Evolutionary conservation across 2,113 vertebrate genomes (phyloP).

Genomic region (Vombatus ursinus): DNA sequence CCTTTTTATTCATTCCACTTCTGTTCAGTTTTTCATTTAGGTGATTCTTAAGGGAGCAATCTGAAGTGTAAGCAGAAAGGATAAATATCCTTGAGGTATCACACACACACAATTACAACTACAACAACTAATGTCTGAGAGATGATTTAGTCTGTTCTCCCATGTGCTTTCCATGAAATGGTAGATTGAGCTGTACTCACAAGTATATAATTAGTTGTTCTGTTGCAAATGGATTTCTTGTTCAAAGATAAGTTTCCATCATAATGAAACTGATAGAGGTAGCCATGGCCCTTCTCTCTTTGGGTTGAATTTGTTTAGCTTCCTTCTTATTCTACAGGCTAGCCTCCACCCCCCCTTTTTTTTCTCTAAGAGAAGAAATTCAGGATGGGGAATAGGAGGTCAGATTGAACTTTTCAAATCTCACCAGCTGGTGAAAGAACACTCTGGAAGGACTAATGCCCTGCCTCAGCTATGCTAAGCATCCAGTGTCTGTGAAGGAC

Average conservation of each 20-base stretch:
- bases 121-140: neutral
- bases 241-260: neutral
- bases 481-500: neutral
- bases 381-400: neutral
- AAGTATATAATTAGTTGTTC: neutral
- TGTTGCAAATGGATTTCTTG: neutral
- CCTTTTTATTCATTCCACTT: neutral
- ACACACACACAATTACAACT: neutral
- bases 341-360: neutral
- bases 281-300: neutral
- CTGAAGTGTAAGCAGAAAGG: neutral
- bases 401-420: neutral
- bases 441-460: neutral
- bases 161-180: neutral
- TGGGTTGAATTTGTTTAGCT: neutral
- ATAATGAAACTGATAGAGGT: neutral
- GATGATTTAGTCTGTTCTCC: neutral
- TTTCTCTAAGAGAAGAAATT: neutral
- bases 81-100: neutral
- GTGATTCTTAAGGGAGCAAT: neutral
- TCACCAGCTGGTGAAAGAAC: neutral
- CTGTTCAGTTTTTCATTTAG: neutral
- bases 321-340: neutral
- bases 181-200: neutral
- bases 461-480: neutral